These are phyloP conservation scores for Rhinopomastus cyanomelas DNA, from an alignment of 2,113 vertebrate genomes.

Conservation along the genomic window DNA sequence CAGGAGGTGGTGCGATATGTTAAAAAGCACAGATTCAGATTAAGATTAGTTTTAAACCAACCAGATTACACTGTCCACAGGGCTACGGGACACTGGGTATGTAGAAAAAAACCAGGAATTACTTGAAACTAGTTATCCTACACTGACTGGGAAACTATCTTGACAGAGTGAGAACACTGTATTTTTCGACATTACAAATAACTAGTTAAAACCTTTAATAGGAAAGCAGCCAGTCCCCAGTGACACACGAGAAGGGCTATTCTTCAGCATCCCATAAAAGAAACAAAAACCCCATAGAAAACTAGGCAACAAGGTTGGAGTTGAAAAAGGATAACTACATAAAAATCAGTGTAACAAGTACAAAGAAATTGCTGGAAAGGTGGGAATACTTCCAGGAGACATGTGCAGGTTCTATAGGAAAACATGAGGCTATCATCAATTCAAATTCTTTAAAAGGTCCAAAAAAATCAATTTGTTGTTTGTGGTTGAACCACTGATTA, in stretches of 20 bases:
- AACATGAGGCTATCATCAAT: neutral
- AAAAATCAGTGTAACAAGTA: neutral
- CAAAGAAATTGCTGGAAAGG: neutral
- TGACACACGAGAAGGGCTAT: accelerated
- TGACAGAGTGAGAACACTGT: slow-evolving; percentile 34
- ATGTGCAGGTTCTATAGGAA: neutral
- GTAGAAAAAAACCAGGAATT: neutral
- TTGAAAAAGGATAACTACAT: neutral
- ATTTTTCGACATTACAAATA: slow-evolving; percentile 20
- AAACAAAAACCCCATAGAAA: neutral
- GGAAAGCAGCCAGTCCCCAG: neutral
- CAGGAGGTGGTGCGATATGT: accelerated
- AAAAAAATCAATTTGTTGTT: neutral
- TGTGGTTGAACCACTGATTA: neutral
- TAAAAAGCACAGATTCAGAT: neutral
- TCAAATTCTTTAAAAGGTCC: neutral
- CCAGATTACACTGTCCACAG: neutral
- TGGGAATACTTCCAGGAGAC: neutral
- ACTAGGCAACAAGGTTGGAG: neutral
- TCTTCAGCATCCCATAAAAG: neutral
- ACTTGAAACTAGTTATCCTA: neutral
- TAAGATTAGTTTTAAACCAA: neutral
- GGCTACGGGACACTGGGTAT: neutral
- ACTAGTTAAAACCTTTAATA: neutral
- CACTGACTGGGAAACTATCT: neutral